Percentiles rank a stretch among this genome's conserved stretches.
phyloP scores from a whole-genome alignment of 2,888 invertebrate species.

The Ophion costatus region DNA sequence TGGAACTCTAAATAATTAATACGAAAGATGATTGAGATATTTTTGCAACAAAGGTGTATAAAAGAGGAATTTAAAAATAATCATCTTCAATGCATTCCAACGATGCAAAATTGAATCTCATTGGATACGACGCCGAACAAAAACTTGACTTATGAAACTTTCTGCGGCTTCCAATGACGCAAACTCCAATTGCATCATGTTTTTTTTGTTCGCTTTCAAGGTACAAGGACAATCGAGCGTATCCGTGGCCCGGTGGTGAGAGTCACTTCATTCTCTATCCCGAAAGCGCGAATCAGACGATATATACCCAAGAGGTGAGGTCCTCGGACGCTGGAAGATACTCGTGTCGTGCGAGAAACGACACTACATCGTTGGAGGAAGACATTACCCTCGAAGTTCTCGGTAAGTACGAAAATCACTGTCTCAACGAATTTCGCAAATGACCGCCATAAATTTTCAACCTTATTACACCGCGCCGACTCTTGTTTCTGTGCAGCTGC shows the following conservation, averaged over 20 bases:
- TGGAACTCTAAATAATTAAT: too few relatives aligned
- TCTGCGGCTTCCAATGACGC: background rate
- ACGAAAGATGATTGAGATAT: too few relatives aligned
- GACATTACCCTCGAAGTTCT: slow-evolving; percentile 88
- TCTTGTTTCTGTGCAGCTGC: background rate
- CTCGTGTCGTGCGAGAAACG: slow-evolving; percentile 90
- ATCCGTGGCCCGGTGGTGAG: slow-evolving; percentile 90
- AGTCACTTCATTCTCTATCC: slow-evolving; percentile 91
- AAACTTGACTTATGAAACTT: background rate
- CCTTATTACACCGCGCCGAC: slow-evolving; percentile 1
- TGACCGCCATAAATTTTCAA: slow-evolving; percentile 30
- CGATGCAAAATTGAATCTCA: too few relatives aligned
- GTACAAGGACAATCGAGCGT: slow-evolving; percentile 90
- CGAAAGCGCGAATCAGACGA: slow-evolving; percentile 91
- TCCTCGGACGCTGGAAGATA: slow-evolving; percentile 90
- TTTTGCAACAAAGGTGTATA: too few relatives aligned
- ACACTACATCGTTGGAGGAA: slow-evolving; percentile 87
- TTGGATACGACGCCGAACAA: too few relatives aligned
- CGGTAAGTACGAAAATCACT: slow-evolving; percentile 85
- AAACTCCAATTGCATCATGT: too few relatives aligned
- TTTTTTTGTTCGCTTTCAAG: slow-evolving; percentile 83
- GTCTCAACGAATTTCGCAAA: slow-evolving; percentile 16
- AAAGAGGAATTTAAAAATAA: too few relatives aligned
- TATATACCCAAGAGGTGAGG: slow-evolving; percentile 88
- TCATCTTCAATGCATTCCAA: too few relatives aligned